A percentile compares a stretch with the other conserved stretches of the same genome.
Evolutionary conservation across 1,140 invertebrate species (phyloP).

Genomic region (Aphidius gifuensis): DNA sequence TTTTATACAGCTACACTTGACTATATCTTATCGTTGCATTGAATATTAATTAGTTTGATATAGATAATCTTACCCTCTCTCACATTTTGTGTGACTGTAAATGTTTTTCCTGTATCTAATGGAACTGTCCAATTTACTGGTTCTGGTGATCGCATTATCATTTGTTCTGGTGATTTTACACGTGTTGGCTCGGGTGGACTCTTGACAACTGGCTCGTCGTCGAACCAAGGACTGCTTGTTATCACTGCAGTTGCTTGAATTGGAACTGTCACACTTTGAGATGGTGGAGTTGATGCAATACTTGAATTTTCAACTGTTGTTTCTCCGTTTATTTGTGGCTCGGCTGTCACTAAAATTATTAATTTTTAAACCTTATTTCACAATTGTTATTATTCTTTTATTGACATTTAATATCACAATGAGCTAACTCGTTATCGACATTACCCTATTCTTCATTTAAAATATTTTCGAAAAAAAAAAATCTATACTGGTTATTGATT

Average conservation of each 20-base stretch:
- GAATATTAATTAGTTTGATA: not conserved
- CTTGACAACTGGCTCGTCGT: constrained; percentile 74
- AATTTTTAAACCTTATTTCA: constrained; percentile 32
- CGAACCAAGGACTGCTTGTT: constrained; percentile 55
- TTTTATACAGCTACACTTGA: not conserved
- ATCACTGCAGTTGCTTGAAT: constrained; percentile 38
- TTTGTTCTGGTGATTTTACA: constrained; percentile 89
- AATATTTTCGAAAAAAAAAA: not conserved
- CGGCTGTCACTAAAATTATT: constrained; percentile 49
- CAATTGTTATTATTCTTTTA: constrained; percentile 16
- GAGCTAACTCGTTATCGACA: constrained; percentile 30
- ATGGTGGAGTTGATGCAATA: constrained; percentile 46
- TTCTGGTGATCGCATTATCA: constrained; percentile 85
- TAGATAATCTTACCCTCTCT: constrained; percentile 68
- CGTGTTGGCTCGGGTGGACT: constrained; percentile 86
- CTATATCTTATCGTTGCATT: not conserved
- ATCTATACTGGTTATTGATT: not conserved
- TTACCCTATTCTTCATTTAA: not conserved
- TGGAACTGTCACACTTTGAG: constrained; percentile 36
- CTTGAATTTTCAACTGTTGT: constrained; percentile 49
- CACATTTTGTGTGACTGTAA: constrained; percentile 88
- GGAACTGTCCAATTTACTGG: constrained; percentile 93
- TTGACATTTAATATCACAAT: not conserved
- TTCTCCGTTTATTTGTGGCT: constrained; percentile 49
- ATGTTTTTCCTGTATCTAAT: constrained; percentile 86